Evolutionary conservation across 2,888 invertebrate species (phyloP).

Genomic region (Amiota mariae): DNA sequence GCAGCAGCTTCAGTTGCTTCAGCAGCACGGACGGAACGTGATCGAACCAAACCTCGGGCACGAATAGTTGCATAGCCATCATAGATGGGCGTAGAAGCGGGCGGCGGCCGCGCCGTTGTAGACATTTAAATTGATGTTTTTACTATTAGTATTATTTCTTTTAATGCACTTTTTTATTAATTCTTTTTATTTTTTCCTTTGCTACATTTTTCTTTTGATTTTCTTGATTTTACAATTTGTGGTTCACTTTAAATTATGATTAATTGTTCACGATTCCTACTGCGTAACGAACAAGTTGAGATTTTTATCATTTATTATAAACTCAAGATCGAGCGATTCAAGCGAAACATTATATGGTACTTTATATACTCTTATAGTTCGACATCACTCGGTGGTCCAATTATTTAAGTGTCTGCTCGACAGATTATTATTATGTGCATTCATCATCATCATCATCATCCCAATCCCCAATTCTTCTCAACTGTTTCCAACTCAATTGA

Average conservation of each 20-base stretch:
- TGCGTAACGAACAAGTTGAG: conserved; percentile 38
- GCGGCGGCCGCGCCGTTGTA: conserved; percentile 50
- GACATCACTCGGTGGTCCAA: conserved; percentile 21
- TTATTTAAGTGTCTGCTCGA: conserved; percentile 31
- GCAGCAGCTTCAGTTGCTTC: conserved; percentile 64
- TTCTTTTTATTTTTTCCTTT: conserved; percentile 21
- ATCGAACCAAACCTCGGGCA: conserved; percentile 75
- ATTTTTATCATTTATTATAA: conserved; percentile 49
- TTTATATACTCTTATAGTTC: conserved; percentile 20
- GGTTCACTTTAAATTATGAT: conserved; percentile 59
- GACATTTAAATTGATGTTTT: conserved; percentile 36
- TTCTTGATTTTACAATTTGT: conserved; percentile 34
- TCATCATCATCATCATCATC: neutral
- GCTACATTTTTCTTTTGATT: conserved; percentile 45
- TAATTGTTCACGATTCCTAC: conserved; percentile 57
- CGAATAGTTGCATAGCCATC: conserved; percentile 92
- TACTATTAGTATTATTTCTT: neutral
- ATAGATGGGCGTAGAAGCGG: conserved; percentile 77
- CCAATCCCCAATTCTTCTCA: neutral
- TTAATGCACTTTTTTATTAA: conserved; percentile 28
- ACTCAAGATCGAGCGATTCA: conserved; percentile 39
- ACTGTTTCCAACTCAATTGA: neutral
- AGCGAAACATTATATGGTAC: conserved; percentile 28
- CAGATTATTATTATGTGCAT: conserved; percentile 51
- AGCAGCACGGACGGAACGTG: conserved; percentile 72